Base-by-base conservation (phyloP, 2,888 invertebrate species). In the Nycteola revayana region DNA sequence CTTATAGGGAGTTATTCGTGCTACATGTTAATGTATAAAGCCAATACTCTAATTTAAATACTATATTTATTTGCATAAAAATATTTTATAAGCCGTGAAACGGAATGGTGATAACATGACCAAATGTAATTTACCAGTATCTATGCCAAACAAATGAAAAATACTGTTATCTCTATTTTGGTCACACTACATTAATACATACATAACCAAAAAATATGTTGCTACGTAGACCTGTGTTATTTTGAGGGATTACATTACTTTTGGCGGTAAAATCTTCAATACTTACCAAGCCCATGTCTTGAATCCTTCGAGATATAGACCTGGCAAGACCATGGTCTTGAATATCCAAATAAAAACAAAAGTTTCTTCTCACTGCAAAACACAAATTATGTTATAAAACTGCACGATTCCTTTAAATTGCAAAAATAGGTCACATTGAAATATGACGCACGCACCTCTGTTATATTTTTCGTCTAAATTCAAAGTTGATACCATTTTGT, bases 301-400 rank as follows among this genome's bases (percentile, higher is more conserved):
- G 92, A 59, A 94, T 91, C 74, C 92, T 92, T 48, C 90, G 86
- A 62, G 94, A 93, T 78, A 94, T 78, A 53, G 92, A 92, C 62
- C 90, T 85, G 43, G 91, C 89, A 35, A 92, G 77, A 55, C 90
- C 90, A 85, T 92, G 91, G 65, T 93, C 94, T 83, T 93, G 92
- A 60, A 94, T 90, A 71, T 94, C 94, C 90, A 94, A 90, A 78
- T 94, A 94, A 86, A 94, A 94, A 71, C 90, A 92, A 67, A 92
- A 93, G 75, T 92, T 91, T 61, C 90, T 90, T 71, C 94, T 73
- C 47, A 85, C 88, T 88, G 84, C 35, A 81, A 81, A 44, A 51
- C 32, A 49, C 36, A 38, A 49, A 50, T 35, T 52, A 21, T 29
- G 42, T 43, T 41, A 43, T 21, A 45, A 47, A 29, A 29, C 29